phyloP scores from a whole-genome alignment of 2,797 vertebrate genomes.

The Anableps anableps region DNA sequence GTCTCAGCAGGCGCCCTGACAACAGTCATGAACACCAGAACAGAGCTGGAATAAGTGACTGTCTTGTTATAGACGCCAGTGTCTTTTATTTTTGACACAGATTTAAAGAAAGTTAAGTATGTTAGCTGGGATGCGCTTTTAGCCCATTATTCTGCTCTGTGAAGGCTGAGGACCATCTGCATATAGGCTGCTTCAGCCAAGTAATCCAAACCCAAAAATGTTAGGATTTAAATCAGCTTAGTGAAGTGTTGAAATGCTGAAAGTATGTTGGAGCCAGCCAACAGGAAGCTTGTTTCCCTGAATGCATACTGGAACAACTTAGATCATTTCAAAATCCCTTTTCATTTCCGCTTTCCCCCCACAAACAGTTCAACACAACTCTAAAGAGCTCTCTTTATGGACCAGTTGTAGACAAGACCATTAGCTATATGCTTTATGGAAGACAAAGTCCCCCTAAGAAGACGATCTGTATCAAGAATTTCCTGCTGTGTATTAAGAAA shows the following conservation, averaged over 20 bases:
- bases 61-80: not conserved
- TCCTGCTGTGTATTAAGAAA: too few species aligned
- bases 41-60: not conserved
- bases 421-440: not conserved
- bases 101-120: not conserved
- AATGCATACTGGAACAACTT: not conserved
- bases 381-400: not conserved
- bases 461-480: too few species aligned
- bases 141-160: not conserved
- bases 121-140: not conserved
- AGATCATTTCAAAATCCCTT: not conserved
- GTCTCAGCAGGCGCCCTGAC: conserved; percentile 2
- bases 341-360: not conserved
- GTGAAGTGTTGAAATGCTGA: not conserved
- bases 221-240: not conserved
- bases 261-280: not conserved
- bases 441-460: not conserved
- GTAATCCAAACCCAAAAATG: not conserved
- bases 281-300: not conserved
- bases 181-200: not conserved
- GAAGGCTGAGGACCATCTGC: not conserved
- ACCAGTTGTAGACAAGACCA: not conserved
- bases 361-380: not conserved
- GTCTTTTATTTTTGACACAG: not conserved
- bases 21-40: not conserved